Base-by-base conservation (phyloP, 2,113 vertebrate species). In the Hipposideros armiger region DNA sequence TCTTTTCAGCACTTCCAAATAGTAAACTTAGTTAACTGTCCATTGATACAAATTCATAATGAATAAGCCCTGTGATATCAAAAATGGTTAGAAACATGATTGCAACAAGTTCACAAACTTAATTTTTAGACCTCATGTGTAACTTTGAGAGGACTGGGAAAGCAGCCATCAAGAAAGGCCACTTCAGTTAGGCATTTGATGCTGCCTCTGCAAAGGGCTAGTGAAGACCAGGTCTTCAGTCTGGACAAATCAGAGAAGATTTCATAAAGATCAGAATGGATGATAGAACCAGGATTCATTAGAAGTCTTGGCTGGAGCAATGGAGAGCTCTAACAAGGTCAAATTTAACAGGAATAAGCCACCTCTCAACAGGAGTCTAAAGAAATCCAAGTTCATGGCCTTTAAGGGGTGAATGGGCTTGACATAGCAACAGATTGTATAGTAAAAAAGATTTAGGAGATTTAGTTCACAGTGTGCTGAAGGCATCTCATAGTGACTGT, bases 101-200 rank as follows among this genome's bases (percentile, higher is more conserved):
- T 50, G 47, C 47, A 50, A 50, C 47, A 50, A 50, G 47, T 50
- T 50, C 47, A 11, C 47, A 13, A 50, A 11, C 47, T 50, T 50
- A 3, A 3, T 50, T 50, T 1, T 50, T 11, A 50, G 47, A 50
- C 47, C 11, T 50, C 10, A 11, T 11, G 13, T 98, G 98, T 95
- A 98, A 98, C 22, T 98, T 99, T 47, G 98, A 99, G 58, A 97
- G 98, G 42, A 98, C 98, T 42, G 98, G 99, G 96, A 97, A 97
- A 14, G 92, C 92, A 0, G 98, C 98, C 0, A 97, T 97, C 72
- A 97, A 96, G 85, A 99, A 98, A 99, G 98, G 98, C 15, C 97
- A 99, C 83, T 99, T 99, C 0, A 99, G 98, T 0, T 93, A 98
- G 80, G 90, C 96, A 96, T 98, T 50, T 99, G 99, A 98, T 95